phyloP scores from a whole-genome alignment of 2,888 invertebrate genomes.

The Thera obeliscata region DNA sequence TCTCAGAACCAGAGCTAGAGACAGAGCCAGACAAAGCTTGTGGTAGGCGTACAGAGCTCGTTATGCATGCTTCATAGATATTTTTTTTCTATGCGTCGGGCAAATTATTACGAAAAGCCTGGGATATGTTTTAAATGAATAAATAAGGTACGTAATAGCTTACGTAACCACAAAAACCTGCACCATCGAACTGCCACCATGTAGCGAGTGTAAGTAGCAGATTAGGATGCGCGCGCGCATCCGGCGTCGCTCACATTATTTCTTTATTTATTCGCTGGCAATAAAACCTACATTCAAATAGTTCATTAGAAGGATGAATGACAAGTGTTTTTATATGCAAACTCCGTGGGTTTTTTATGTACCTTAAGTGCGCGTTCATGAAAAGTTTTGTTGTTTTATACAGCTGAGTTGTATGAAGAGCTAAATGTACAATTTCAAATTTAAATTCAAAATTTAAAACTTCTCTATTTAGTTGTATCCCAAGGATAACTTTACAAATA shows the following conservation, averaged over 20 bases:
- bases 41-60: too few relatives aligned
- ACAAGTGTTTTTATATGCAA: constrained; percentile 75
- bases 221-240: constrained; percentile 74
- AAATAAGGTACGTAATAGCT: not conserved
- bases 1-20: too few relatives aligned
- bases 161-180: constrained; percentile 14
- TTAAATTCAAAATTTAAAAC: too few relatives aligned
- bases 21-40: too few relatives aligned
- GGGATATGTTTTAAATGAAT: not conserved
- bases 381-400: not conserved
- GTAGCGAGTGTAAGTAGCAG: constrained; percentile 63
- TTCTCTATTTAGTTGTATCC: too few relatives aligned
- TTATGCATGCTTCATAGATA: too few relatives aligned
- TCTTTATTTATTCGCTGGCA: constrained; percentile 76
- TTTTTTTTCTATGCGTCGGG: too few relatives aligned
- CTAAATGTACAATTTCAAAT: not conserved
- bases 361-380: constrained; percentile 3
- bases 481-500: too few relatives aligned
- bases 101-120: too few relatives aligned
- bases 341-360: constrained; percentile 57
- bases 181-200: constrained; percentile 45
- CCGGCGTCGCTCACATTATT: constrained; percentile 63
- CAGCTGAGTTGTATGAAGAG: not conserved
- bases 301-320: constrained; percentile 72
- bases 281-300: constrained; percentile 81